Evolutionary conservation across 2,888 invertebrate species (phyloP), one percentile per base, ranked within the genome.

Genomic region (Pharmacophagus antenor): DNA sequence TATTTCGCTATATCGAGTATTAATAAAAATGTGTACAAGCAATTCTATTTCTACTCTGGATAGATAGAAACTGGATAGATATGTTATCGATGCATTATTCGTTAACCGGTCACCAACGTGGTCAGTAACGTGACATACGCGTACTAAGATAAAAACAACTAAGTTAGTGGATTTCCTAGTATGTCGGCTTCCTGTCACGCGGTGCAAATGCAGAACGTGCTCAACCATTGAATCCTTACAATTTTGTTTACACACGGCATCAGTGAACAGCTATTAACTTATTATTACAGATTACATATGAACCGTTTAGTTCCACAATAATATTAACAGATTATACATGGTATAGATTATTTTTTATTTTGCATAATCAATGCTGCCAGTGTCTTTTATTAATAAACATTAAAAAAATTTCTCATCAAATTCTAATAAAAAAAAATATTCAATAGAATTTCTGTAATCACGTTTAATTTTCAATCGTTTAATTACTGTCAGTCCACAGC

Each of bases 91-190:
- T 3, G 15, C n/a, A n/a, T 5, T 3, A 37, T n/a, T 1, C 15
- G 3, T 8, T 2, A 44, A 44, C 17, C 42, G 42, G 18, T 20
- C n/a, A 20, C 42, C 18, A 44, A 44, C 42, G 42, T 44, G 42
- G 18, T 44, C 6, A 44, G 42, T 20, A 46, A 46, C 54, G 54
- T 54, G 54, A 54, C 54, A 20, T 18, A 27, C 2, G 4, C 8
- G 18, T 44, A 18, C 18, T 44, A 18, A 44, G 42, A 44, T 44
- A 44, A 44, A 44, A 7, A 8, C 18, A 44, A 18, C 42, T 27
- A 8, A 44, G 42, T 20, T 18, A 44, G 20, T 44, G 18, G 42
- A 44, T 44, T 18, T 44, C 42, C 42, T 44, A 4, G n/a, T 8
- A 18, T 2, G 7, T 15, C 18, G 42, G 42, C 42, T 44, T 44